Conservation (phyloP, 1,140 invertebrate genomes). For the Lerema accius region DNA sequence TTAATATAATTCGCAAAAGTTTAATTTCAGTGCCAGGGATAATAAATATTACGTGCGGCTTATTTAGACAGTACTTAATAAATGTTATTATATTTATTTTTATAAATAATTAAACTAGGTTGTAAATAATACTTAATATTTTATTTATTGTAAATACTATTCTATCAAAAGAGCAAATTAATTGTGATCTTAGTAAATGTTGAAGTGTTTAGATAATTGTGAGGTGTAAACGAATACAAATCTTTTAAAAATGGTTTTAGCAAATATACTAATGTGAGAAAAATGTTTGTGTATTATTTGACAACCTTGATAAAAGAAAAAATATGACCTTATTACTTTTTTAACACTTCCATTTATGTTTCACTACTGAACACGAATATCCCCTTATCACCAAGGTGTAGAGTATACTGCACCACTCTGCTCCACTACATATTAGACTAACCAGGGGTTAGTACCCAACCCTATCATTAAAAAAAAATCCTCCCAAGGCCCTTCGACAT, state of each 20-base stretch:
- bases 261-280: slow-evolving; percentile 49
- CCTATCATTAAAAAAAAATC: no score
- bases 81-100: slow-evolving; percentile 37
- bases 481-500: no score
- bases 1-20: no score
- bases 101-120: slow-evolving; percentile 36
- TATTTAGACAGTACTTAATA: slow-evolving; percentile 25
- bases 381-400: no score
- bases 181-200: slow-evolving; percentile 65
- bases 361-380: no score
- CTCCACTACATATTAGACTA: no score
- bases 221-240: slow-evolving; percentile 20
- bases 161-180: slow-evolving; percentile 49
- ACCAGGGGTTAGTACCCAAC: no score
- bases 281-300: slow-evolving; percentile 10
- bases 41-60: not conserved
- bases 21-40: not conserved
- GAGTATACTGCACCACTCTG: no score
- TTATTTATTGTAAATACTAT: slow-evolving; percentile 70
- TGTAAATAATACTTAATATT: slow-evolving; percentile 64
- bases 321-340: no score
- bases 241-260: slow-evolving; percentile 36
- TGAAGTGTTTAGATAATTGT: slow-evolving; percentile 38
- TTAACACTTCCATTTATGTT: no score
- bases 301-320: no score